These are phyloP conservation scores for Sclerurus mexicanus DNA, from an alignment of 2,113 vertebrate species.

Conservation along the genomic window DNA sequence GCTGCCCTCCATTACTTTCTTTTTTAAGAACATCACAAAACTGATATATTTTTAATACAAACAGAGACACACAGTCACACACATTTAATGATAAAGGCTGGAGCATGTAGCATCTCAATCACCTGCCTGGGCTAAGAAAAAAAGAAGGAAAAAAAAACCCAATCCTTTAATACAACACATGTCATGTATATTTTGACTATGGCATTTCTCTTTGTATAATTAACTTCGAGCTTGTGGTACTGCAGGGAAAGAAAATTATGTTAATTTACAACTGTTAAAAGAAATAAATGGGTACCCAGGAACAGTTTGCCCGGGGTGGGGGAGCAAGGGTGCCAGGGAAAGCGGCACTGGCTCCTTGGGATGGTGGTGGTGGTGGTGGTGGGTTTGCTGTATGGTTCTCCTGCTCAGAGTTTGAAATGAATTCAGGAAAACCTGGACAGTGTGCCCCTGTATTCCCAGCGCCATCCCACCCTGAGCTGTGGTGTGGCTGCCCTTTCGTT, in stretches of 20 bases:
- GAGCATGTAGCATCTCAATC: slow-evolving; percentile 71
- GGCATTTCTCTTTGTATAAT: slow-evolving; percentile 74
- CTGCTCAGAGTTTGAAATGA: neutral
- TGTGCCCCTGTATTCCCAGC: neutral
- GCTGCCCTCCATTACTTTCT: slow-evolving; percentile 74
- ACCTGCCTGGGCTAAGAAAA: slow-evolving; percentile 81
- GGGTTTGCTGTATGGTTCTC: neutral
- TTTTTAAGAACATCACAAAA: slow-evolving; percentile 75
- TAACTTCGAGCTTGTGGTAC: slow-evolving; percentile 20
- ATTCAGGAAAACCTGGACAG: neutral
- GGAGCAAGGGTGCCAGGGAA: neutral
- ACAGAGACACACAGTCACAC: slow-evolving; percentile 11
- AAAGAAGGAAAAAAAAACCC: slow-evolving; percentile 7
- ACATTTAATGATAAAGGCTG: slow-evolving; percentile 47
- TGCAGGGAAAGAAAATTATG: slow-evolving; percentile 6
- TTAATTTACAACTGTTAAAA: neutral
- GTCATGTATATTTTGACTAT: slow-evolving; percentile 81
- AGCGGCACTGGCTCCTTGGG: neutral
- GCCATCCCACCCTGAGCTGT: neutral
- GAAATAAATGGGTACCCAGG: neutral
- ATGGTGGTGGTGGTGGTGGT: neutral
- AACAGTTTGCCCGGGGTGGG: neutral
- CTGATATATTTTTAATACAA: slow-evolving; percentile 67
- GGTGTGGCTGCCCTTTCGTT: neutral
- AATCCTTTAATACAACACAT: slow-evolving; percentile 61